A percentile compares a stretch with the other conserved stretches of the same genome.
Conservation (phyloP, 1,140 invertebrate species). For the Musca domestica region DNA sequence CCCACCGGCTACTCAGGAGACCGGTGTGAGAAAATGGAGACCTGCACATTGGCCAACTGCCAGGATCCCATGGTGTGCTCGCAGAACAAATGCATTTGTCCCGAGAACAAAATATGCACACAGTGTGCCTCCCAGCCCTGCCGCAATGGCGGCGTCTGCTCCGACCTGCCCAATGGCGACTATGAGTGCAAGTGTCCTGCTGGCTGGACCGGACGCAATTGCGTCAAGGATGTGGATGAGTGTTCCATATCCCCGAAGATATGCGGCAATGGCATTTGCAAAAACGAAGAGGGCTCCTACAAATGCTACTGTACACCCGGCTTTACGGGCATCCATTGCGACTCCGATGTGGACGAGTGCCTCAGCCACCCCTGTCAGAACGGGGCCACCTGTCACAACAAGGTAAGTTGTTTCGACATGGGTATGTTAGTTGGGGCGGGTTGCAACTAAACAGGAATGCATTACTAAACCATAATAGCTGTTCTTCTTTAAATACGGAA, state of each 20-base stretch:
- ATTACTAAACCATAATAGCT: constrained; percentile 49
- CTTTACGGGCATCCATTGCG: constrained; percentile 78
- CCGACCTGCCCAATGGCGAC: constrained; percentile 57
- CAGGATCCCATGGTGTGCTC: constrained; percentile 63
- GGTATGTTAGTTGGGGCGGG: neutral
- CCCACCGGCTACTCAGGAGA: constrained; percentile 72
- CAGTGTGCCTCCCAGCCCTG: constrained; percentile 63
- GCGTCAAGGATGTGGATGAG: constrained; percentile 76
- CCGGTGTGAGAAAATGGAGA: constrained; percentile 73
- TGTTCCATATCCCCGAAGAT: constrained; percentile 63
- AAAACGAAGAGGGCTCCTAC: constrained; percentile 74
- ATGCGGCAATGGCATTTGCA: constrained; percentile 80
- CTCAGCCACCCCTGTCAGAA: constrained; percentile 85
- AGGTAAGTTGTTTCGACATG: constrained; percentile 38
- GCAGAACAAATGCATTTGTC: constrained; percentile 61
- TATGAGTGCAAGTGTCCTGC: constrained; percentile 77
- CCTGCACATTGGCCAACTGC: constrained; percentile 58
- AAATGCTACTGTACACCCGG: constrained; percentile 84
- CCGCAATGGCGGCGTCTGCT: constrained; percentile 68
- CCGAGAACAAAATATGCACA: constrained; percentile 48
- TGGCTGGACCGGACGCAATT: constrained; percentile 71
- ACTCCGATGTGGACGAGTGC: constrained; percentile 85
- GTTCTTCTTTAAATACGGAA: constrained; percentile 55
- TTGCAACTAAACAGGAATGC: too few species aligned
- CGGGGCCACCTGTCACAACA: constrained; percentile 81